A percentile compares a stretch with the other conserved stretches of the same genome.
phyloP scores from a whole-genome alignment of 1,140 invertebrate genomes.

The Stegodyphus dumicola region DNA sequence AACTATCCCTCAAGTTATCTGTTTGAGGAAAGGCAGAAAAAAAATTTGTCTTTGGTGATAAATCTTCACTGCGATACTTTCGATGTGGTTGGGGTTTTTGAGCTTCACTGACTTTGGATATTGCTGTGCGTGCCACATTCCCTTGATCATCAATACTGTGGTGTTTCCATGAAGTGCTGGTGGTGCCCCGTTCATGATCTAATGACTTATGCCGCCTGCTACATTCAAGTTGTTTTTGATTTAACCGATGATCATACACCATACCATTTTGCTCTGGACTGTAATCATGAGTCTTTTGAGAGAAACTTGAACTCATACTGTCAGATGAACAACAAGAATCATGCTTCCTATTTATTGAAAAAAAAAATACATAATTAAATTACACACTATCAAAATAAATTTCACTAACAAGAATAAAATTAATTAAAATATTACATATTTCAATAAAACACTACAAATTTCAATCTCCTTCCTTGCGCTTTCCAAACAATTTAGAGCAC shows the following conservation, averaged over 20 bases:
- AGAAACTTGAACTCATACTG: constrained; percentile 31
- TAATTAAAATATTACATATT: no score
- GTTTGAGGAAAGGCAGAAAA: constrained; percentile 33
- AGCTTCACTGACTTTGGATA: not conserved
- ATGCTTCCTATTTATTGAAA: constrained; percentile 38
- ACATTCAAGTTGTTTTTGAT: constrained; percentile 25
- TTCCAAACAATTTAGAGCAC: no score
- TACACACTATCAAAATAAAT: no score
- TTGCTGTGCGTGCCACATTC: constrained; percentile 1
- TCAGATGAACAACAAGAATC: constrained; percentile 59
- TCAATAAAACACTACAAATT: no score
- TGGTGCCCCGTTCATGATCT: constrained; percentile 41
- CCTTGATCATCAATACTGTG: constrained; percentile 49
- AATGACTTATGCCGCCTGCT: constrained; percentile 29
- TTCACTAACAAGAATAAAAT: no score
- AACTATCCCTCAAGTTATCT: not conserved
- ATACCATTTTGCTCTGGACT: constrained; percentile 57
- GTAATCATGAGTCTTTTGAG: constrained; percentile 38
- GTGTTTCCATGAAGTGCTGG: constrained; percentile 48
- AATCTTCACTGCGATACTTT: constrained; percentile 49
- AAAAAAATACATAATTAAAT: not conserved
- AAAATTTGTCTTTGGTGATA: constrained; percentile 37
- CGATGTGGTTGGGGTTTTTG: constrained; percentile 50
- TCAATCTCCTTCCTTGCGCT: no score
- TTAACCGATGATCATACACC: constrained; percentile 10